Base-by-base conservation (phyloP, 2,113 vertebrate genomes). In the Gasterosteus nipponicus region DNA sequence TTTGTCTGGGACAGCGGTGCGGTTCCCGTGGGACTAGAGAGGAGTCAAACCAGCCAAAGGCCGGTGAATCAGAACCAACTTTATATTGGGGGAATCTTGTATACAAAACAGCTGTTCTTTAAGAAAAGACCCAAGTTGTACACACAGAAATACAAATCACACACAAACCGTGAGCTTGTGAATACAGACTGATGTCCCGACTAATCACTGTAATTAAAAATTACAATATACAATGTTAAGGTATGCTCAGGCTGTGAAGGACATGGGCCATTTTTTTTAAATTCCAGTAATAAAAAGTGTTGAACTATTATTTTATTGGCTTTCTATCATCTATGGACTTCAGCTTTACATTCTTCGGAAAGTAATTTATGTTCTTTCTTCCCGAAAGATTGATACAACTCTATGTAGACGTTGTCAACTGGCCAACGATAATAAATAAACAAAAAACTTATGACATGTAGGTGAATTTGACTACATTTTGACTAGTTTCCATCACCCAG, bases 11-110 rank as follows among this genome's bases (percentile, higher is more conserved):
- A 91, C 89, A 81, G 76, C 51, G 19, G 31, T 59, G 60, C 35
- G 53, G 90, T 92, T 93, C 91, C 89, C 89, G 74, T 92, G 90
- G 83, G 90, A 92, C 86, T 80, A 64, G 8, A 75, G 57, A 61
- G 68, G 38, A 83, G 66, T 69, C 82, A 65, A 73, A 75, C 78
- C 70, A 80, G 76, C 33, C 74, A 75, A 42, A 69, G 77, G 56
- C 74, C 72, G 66, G 62, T 54, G 60, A 69, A 65, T 58, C 77
- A 80, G 66, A 84, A 86, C 69, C 69, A 39, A 66, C n/a, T 79
- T 70, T 31, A 71, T 57, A 42, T 44, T 51, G 53, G 68, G 75
- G 66, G 46, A 68, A 59, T 44, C n/a, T 5, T 81, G 79, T 82
- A 68, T 74, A 83, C 76, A 81, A 86, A 86, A 79, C 78, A 84